phyloP scores from a whole-genome alignment of 2,113 vertebrate species.

The Arizona elegans region DNA sequence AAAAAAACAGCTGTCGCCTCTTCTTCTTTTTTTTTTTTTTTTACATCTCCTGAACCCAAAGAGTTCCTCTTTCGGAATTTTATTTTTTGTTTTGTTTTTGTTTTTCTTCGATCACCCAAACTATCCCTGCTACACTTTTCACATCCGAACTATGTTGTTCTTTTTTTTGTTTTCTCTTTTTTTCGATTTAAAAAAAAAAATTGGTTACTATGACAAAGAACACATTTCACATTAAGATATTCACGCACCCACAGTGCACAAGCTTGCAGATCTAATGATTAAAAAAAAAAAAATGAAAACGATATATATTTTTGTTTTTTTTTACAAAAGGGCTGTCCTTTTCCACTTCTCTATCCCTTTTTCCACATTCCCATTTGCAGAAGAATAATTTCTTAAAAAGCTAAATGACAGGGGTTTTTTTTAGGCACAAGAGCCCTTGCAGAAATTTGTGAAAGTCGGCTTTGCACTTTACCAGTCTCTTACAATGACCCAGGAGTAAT shows the following conservation, averaged over 20 bases:
- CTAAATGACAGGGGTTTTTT: rapidly evolving
- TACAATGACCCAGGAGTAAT: neutral
- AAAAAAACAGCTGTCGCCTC: conserved; percentile 39
- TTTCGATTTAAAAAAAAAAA: conserved; percentile 59
- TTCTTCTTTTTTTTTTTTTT: neutral
- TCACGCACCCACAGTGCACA: conserved; percentile 97
- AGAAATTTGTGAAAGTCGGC: neutral
- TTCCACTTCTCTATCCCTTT: conserved; percentile 43
- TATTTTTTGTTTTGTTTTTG: conserved; percentile 10
- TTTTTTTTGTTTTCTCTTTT: conserved; percentile 51
- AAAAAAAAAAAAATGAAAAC: conserved; percentile 41
- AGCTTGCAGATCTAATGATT: conserved; percentile 91
- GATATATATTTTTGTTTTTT: conserved; percentile 20
- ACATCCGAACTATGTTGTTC: conserved; percentile 89
- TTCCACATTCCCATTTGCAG: conserved; percentile 45
- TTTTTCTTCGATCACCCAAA: conserved; percentile 70
- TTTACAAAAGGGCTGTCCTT: conserved; percentile 75
- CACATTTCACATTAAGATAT: conserved; percentile 91
- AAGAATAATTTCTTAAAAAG: conserved; percentile 28
- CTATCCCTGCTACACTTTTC: conserved; percentile 84
- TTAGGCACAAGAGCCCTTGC: neutral
- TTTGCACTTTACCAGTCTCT: neutral
- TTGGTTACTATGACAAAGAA: conserved; percentile 92
- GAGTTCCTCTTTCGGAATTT: conserved; percentile 28
- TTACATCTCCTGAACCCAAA: conserved; percentile 64